Evolutionary conservation across 1,140 invertebrate species (phyloP).

Genomic region (Drosophila pachea): DNA sequence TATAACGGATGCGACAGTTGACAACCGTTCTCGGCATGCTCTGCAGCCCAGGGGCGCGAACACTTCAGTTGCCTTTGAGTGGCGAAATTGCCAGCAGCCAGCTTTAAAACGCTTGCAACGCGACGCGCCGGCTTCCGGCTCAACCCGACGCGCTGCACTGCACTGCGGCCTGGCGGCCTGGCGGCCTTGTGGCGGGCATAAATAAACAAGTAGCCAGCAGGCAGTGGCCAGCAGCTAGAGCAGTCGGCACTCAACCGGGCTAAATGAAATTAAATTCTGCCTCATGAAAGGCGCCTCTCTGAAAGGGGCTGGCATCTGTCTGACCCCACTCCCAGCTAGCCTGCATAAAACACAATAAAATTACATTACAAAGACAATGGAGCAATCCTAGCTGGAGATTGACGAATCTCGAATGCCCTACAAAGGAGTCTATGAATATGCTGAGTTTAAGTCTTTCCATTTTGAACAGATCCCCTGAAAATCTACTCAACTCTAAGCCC

Average conservation of each 20-base stretch:
- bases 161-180: slow-evolving; percentile 22
- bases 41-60: slow-evolving; percentile 23
- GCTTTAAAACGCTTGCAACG: slow-evolving; percentile 3
- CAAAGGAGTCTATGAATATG: too few relatives aligned
- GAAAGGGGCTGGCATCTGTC: slow-evolving; percentile 5
- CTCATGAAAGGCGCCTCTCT: background rate
- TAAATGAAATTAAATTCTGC: slow-evolving; percentile 59
- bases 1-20: slow-evolving; percentile 58
- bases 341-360: slow-evolving; percentile 47
- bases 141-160: slow-evolving; percentile 14
- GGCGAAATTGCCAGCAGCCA: slow-evolving; percentile 35
- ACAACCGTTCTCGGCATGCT: slow-evolving; percentile 45
- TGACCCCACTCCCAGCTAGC: slow-evolving; percentile 9
- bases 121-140: slow-evolving; percentile 24
- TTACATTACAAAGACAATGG: slow-evolving; percentile 41
- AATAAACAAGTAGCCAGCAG: slow-evolving; percentile 52
- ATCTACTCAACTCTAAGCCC: too few relatives aligned
- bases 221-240: slow-evolving; percentile 19
- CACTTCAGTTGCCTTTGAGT: slow-evolving; percentile 60
- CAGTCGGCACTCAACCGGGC: slow-evolving; percentile 8
- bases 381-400: background rate
- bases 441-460: too few relatives aligned
- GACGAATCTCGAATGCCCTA: background rate
- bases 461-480: too few relatives aligned
- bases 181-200: slow-evolving; percentile 16